Base-by-base conservation (phyloP, 2,888 invertebrate species). In the Tuberolachnus salignus region DNA sequence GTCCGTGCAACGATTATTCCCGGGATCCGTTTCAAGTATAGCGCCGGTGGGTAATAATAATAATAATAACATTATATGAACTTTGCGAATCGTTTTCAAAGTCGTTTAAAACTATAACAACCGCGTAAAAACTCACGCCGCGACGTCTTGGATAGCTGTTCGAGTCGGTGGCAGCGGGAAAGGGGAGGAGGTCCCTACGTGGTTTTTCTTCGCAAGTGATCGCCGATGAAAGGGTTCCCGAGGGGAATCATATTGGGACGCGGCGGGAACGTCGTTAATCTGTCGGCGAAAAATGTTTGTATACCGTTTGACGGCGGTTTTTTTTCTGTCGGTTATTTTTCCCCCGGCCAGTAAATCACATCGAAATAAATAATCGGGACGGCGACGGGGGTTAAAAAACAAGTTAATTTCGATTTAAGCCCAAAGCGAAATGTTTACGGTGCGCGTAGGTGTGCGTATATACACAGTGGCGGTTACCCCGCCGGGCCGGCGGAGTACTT, bases 371-470 rank as follows among this genome's bases (percentile, higher is more conserved):
- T 67, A 67, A 53, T n/a, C 19, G 67, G 14, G 26, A 10, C 11
- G 42, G 51, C 21, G 42, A 9, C n/a, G 10, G 11, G 11, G 4
- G n/a, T 9, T 9, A 57, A 46, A 53, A 57, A 75, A 75, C 66
- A 75, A 75, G 75, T 75, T 78, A 78, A 78, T 78, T 78, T 69
- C 75, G 75, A 78, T 78, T 69, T 67, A 67, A 78, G 49, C 75
- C 67, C 46, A 11, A 51, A 55, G 23, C 74, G 66, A 75, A 75
- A 75, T 57, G 75, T 75, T 75, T 67, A 23, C 74, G 42, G 34
- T 34, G 8, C 42, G n/a, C n/a, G 16, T n/a, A n/a, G n/a, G n/a
- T 16, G 3, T 49, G n/a, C n/a, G n/a, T n/a, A n/a, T n/a, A n/a
- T n/a, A n/a, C 49, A 42, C 3, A 42, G 19, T 3, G 42, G 11